Evolutionary conservation across 1,140 invertebrate species (phyloP), one percentile per base, ranked within the genome.

Genomic region (Drosophila equinoxialis): DNA sequence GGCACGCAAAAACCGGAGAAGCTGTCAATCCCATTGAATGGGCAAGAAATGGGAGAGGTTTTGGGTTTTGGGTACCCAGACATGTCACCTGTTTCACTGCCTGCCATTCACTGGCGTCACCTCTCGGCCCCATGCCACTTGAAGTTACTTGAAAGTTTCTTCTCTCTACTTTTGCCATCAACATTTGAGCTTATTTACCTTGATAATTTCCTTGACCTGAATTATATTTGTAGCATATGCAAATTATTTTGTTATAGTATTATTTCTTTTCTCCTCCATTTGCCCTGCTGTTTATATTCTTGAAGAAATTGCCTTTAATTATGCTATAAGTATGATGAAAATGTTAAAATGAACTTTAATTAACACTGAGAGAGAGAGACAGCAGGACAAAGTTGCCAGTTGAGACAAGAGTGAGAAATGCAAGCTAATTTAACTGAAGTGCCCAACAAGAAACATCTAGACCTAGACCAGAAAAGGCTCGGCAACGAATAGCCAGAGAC

Each of bases 131-230:
- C 55, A 66, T 64, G 35, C 13, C 39, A 68, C 60, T 39, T 33
- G 8, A 30, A 42, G 17, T 11, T 55, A 30, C 30, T 20, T 55
- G 33, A 37, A 13, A n/a, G 54, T 41, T 57, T 55, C 41, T 17
- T 7, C 30, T 30, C 30, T 30, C 13, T 17, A 68, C n/a, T 65
- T 55, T 23, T 51, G 8, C 45, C 45, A 51, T 51, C 45, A 48
- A 20, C 45, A 51, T 51, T 23, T 14, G 57, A 23, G n/a, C 69
- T 42, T 66, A 60, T 77, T 77, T 65, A 60, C n/a, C 72, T 87
- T 89, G 77, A 83, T 83, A 81, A 68, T 89, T 89, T 89, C 80
- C 84, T 89, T 89, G 84, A 81, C 84, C 84, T 70, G 39, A 89
- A 89, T 89, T 75, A 61, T 71, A 51, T 51, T 51, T 51, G n/a